Evolutionary conservation across 2,888 invertebrate species (phyloP).

Genomic region (Cremastobaeus sp.): DNA sequence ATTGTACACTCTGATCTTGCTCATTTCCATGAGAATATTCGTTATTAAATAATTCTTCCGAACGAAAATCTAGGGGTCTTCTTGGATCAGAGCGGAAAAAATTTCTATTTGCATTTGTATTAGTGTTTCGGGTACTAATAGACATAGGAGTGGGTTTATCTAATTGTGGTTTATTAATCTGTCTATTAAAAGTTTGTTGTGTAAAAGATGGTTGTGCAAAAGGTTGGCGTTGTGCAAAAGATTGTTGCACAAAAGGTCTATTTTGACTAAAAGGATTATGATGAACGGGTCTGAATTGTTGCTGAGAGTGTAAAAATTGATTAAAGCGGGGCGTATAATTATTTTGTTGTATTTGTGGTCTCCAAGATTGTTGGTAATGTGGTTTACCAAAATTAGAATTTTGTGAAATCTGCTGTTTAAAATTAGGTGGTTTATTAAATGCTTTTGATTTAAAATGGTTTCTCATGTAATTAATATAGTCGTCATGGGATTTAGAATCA

Average conservation of each 20-base stretch:
- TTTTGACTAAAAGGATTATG: too few species aligned
- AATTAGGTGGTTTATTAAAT: neutral
- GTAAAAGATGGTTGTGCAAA: too few species aligned
- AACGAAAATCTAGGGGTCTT: neutral
- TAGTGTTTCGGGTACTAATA: constrained; percentile 7
- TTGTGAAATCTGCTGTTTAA: neutral
- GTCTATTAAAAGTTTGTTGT: neutral
- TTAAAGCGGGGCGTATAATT: neutral
- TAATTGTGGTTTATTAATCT: neutral
- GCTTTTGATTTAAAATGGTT: constrained; percentile 5
- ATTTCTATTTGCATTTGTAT: neutral
- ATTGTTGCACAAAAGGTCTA: too few species aligned
- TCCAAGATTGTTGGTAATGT: neutral
- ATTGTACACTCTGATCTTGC: too few species aligned
- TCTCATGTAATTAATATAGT: constrained; percentile 10
- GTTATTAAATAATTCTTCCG: constrained; percentile 11
- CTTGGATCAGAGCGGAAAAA: neutral
- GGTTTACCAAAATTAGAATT: neutral
- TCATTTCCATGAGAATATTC: too few species aligned
- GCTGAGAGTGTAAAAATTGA: neutral
- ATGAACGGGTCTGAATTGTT: neutral
- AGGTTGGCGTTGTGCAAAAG: too few species aligned
- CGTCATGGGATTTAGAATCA: constrained; percentile 4
- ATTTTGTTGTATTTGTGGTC: neutral
- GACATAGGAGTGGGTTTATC: constrained; percentile 15